These are phyloP conservation scores for Unio pictorum DNA, from an alignment of 2,888 invertebrate species.

Conservation along the genomic window DNA sequence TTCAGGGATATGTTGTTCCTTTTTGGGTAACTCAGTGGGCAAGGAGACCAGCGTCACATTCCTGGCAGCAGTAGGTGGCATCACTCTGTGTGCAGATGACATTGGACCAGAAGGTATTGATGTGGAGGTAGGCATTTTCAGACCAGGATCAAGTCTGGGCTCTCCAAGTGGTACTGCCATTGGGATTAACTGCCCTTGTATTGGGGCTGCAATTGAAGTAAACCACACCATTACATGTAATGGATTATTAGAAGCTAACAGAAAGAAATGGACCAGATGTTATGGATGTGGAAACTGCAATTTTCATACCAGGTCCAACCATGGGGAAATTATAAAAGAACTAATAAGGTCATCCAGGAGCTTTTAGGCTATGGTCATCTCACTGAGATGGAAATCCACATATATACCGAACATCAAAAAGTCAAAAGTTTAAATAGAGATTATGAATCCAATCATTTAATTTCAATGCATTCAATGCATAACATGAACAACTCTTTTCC, in stretches of 20 bases:
- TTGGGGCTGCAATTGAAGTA: slow-evolving; percentile 36
- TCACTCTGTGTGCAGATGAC: slow-evolving; percentile 31
- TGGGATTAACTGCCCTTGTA: slow-evolving; percentile 58
- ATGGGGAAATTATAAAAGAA: no score
- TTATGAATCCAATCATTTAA: no score
- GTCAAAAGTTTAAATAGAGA: no score
- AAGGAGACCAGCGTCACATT: slow-evolving; percentile 59
- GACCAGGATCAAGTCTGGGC: slow-evolving; percentile 60
- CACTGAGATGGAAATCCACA: no score
- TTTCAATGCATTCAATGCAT: no score
- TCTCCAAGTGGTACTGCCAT: slow-evolving; percentile 67
- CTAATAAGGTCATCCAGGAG: no score
- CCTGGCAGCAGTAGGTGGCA: slow-evolving; percentile 49
- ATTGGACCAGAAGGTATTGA: slow-evolving; percentile 25
- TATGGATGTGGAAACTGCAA: no score
- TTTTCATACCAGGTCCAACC: no score
- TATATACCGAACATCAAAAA: no score
- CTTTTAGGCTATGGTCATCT: no score
- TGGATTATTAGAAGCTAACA: background rate
- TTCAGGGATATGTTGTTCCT: slow-evolving; percentile 37
- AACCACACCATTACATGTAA: background rate
- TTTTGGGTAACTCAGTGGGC: slow-evolving; percentile 34
- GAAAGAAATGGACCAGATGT: background rate
- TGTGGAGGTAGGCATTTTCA: slow-evolving; percentile 31
- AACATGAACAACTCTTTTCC: no score